Base-by-base conservation (phyloP, 2,113 vertebrate species). In the Vimba vimba region DNA sequence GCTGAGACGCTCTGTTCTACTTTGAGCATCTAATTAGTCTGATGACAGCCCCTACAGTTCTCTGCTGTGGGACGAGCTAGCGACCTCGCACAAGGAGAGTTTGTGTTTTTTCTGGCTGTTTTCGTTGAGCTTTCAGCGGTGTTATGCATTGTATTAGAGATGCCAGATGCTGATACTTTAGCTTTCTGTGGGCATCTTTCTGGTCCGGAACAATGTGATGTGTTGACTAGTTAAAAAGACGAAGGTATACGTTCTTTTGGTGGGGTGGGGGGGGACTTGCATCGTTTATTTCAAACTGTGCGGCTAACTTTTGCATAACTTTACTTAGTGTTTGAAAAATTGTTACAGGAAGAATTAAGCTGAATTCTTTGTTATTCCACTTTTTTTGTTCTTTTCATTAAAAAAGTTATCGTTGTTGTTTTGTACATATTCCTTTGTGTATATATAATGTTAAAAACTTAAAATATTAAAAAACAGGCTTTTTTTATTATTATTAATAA, bases 11-110 rank as follows among this genome's bases (percentile, higher is more conserved):
- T 82, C 69, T 59, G 81, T 84, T 81, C 68, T 82, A 13, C 62
- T 79, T 43, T 69, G 83, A 88, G 71, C 78, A 85, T 69, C 78
- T 85, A 82, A 88, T 88, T 88, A 88, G 78, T 85, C 11, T 82
- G 86, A 81, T 81, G 87, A 85, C 87, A 85, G 71, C 83, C 59
- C 21, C 45, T 57, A 36, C 39, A 43, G 68, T 60, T 59, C 69
- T 57, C 33, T 66, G 21, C 75, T 15, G 33, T 23, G 50, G 75
- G 74, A 79, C 25, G n/a, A 57, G 78, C 76, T 47, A 45, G 80
- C 68, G 27, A 55, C 86, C 82, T 43, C 15, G 2, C 69, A 10
- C 59, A 75, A 62, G 55, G 52, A 74, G 43, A 36, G 52, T 62
- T 47, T 36, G 39, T 15, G 21, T 39, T 71, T 55, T 45, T 17